Base-by-base conservation (phyloP, 2,113 vertebrate genomes). In the Tapirus terrestris region DNA sequence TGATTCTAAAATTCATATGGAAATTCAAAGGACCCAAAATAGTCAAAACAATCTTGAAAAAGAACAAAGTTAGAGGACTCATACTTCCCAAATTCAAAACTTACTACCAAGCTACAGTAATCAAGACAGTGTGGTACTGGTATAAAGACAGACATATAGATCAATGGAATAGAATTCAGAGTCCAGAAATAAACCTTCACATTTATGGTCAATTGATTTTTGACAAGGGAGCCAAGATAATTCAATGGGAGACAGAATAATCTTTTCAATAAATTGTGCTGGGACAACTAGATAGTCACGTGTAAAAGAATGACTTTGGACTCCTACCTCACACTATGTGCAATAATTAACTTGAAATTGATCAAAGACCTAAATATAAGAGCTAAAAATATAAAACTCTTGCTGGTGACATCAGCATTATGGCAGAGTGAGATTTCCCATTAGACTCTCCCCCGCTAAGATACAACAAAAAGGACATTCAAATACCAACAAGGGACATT, bases 31-130 rank as follows among this genome's bases (percentile, higher is more conserved):
- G 58, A 36, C 23, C 31, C 4, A 65, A 21, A 83, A 89, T 45
- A 73, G 53, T 51, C 23, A 70, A 92, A 73, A 36, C 31, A 76
- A 56, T 93, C 70, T 63, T 86, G 60, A 85, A 67, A 89, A 84
- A 61, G 23, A 89, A 94, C 8, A 63, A 81, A 89, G 31, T 70
- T 75, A 39, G 43, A 85, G 7, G 91, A 43, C 18, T 76, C n/a
- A 53, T 27, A 75, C 14, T 72, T 81, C n/a, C 65, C 67, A 73
- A 86, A 45, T 87, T 87, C 60, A 83, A 95, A 95, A 72, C 70
- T 73, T 86, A 73, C 25, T 89, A n/a, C 11, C 89, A 76, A 90
- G 21, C 23, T 79, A 85, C 5, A 90, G 31, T 80, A 84, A 70
- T 94, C 63, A 65, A 63, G 29, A 82, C 58, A 80, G 8, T 83